Base-by-base conservation (phyloP, 2,888 invertebrate species). In the Petrolisthes manimaculis region DNA sequence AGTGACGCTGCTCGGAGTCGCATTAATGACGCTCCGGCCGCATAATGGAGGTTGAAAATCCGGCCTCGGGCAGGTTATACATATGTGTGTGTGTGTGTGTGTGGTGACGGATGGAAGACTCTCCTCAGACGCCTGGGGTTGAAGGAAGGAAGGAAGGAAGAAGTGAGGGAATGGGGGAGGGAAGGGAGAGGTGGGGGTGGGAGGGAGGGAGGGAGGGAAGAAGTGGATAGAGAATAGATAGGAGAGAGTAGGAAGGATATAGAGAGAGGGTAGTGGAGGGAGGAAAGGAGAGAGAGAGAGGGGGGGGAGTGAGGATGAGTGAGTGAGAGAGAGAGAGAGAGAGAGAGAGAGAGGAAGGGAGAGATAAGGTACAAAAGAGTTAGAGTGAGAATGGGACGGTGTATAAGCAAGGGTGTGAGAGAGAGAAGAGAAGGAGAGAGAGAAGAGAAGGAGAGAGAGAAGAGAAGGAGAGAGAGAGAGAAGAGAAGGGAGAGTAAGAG, bases 361-460 rank as follows among this genome's bases (percentile, higher is more conserved):
- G 77, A 18, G 6, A 78, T 51, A 53, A 8, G 55, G 67, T n/a
- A 21, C 9, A 81, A 12, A 24, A 24, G 80, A 80, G 54, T 54
- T 37, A 6, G 3, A 80, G 24, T 37, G 18, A 78, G 79, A 79
- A 3, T 54, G 53, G 55, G 18, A 55, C 8, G 55, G 55, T 54
- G 77, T 37, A 37, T 14, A 9, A 77, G 77, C n/a, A 37, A 77
- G 6, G 55, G 56, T 21, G 8, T 55, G 56, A 24, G 54, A 56
- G 80, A n/a, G 80, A 80, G n/a, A 80, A 14, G 54, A 56, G 56
- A 4, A 67, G 37, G 67, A 37, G n/a, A 37, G 82, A 67, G 67
- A 53, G 56, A 9, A 51, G 37, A 51, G 21, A 67, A 82, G 82
- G 67, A 67, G 14, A 37, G 82, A 37, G 54, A 18, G 24, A 18